phyloP scores from a whole-genome alignment of 2,797 vertebrate species.

The Protonibea diacanthus region DNA sequence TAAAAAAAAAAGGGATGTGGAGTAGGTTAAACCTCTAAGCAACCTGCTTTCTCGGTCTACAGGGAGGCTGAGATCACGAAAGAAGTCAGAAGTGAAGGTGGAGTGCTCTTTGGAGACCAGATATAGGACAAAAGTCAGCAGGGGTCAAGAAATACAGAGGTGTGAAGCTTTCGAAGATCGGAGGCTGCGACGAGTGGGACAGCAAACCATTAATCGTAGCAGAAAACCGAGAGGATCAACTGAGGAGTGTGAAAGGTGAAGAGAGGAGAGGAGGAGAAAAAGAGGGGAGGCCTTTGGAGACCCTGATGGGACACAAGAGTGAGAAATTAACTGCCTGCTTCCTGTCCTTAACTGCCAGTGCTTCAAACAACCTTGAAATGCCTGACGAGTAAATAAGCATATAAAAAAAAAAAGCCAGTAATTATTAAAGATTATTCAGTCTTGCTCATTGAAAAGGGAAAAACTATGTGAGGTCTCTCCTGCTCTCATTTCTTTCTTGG shows the following conservation, averaged over 20 bases:
- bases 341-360: not conserved
- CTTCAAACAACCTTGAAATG: slow-evolving; percentile 35
- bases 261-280: slow-evolving; percentile 9
- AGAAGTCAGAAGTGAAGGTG: slow-evolving; percentile 23
- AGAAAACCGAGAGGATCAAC: slow-evolving; percentile 34
- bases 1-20: slow-evolving; percentile 14
- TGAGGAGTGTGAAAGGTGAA: slow-evolving; percentile 24
- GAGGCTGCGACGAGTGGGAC: slow-evolving; percentile 12
- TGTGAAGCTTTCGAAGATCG: slow-evolving; percentile 16
- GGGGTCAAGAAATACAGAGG: slow-evolving; percentile 5
- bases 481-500: slow-evolving; percentile 15
- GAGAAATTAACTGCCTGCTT: slow-evolving; percentile 22
- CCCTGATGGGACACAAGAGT: slow-evolving; percentile 31
- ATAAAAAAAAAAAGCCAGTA: not conserved
- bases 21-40: slow-evolving; percentile 39
- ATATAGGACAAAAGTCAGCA: slow-evolving; percentile 20
- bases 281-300: slow-evolving; percentile 22
- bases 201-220: slow-evolving; percentile 48
- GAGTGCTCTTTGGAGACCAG: slow-evolving; percentile 17
- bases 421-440: slow-evolving; percentile 15
- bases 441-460: not conserved
- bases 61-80: not conserved
- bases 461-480: slow-evolving; percentile 3
- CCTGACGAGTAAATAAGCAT: not conserved
- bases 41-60: slow-evolving; percentile 14